Conservation (phyloP, 2,888 invertebrate species). For the Leptinotarsa juncta region DNA sequence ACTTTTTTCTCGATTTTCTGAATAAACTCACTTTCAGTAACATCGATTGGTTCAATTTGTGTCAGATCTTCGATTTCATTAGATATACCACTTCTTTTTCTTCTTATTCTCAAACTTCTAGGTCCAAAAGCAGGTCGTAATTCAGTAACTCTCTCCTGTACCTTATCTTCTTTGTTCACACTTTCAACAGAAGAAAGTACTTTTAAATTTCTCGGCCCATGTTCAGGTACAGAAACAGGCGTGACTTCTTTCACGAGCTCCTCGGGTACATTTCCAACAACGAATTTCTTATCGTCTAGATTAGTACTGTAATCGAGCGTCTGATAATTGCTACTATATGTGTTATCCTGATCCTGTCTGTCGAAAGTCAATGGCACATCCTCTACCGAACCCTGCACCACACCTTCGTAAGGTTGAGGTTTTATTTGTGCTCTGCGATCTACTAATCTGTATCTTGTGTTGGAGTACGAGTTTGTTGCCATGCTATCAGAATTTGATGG, state of each 20-base stretch:
- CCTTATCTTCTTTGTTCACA: background rate
- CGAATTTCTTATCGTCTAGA: conserved; percentile 67
- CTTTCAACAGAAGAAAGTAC: background rate
- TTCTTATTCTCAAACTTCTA: conserved; percentile 29
- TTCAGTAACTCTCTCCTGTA: background rate
- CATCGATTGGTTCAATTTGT: conserved; percentile 17
- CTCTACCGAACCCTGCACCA: conserved; percentile 55
- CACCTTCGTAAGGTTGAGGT: conserved; percentile 37
- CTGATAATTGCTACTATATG: conserved; percentile 28
- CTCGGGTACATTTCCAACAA: conserved; percentile 75
- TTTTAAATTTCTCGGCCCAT: conserved; percentile 69
- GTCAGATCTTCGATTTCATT: conserved; percentile 29
- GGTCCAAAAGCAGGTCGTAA: conserved; percentile 22
- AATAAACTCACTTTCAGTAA: conserved; percentile 6
- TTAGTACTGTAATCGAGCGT: conserved; percentile 20
- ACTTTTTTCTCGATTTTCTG: conserved; percentile 6
- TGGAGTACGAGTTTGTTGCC: conserved; percentile 27
- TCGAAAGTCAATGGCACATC: conserved; percentile 47
- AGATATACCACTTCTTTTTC: conserved; percentile 33
- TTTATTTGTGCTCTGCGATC: conserved; percentile 50
- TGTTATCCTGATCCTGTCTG: background rate
- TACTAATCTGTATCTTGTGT: conserved; percentile 51
- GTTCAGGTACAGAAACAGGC: conserved; percentile 74
- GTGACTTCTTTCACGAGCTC: conserved; percentile 67
- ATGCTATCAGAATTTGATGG: conserved; percentile 44